These are phyloP conservation scores for Myiothlypis coronata DNA, from an alignment of 2,797 vertebrate genomes.

Conservation along the genomic window DNA sequence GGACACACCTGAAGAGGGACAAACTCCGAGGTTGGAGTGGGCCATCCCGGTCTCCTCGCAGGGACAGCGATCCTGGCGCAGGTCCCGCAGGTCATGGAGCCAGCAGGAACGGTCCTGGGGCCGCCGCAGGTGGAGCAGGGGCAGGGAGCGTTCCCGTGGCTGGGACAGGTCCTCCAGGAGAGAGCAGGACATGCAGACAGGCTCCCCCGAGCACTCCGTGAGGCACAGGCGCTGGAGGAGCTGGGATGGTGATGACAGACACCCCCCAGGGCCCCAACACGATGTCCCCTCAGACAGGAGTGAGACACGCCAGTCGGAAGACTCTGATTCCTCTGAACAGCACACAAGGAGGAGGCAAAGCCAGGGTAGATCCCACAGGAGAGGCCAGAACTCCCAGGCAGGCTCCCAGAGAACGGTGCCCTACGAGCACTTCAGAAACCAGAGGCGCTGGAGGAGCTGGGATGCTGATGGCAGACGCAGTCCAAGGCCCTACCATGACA, in stretches of 20 bases:
- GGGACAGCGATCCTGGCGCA: rapidly evolving
- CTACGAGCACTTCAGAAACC: rapidly evolving
- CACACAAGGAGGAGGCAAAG: background rate
- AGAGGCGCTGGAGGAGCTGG: background rate
- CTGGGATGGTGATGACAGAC: background rate
- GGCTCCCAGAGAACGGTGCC: background rate
- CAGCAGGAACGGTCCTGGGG: rapidly evolving
- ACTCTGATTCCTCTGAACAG: background rate
- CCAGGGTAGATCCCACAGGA: background rate
- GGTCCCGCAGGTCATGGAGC: rapidly evolving
- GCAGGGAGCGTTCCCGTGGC: background rate
- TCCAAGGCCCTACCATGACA: rapidly evolving
- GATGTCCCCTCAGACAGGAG: background rate
- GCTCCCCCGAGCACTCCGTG: rapidly evolving
- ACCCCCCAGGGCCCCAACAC: rapidly evolving
- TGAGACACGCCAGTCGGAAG: rapidly evolving
- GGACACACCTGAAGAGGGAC: background rate
- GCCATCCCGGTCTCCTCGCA: rapidly evolving
- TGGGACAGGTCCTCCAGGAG: background rate
- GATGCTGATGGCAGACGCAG: rapidly evolving
- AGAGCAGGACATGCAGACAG: background rate
- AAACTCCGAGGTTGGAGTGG: rapidly evolving
- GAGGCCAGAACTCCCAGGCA: background rate
- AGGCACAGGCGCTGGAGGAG: background rate
- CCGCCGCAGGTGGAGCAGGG: background rate